Evolutionary conservation across 1,140 invertebrate genomes (phyloP), one percentile per base, ranked within the genome.

Genomic region (Sycophaga agraensis): DNA sequence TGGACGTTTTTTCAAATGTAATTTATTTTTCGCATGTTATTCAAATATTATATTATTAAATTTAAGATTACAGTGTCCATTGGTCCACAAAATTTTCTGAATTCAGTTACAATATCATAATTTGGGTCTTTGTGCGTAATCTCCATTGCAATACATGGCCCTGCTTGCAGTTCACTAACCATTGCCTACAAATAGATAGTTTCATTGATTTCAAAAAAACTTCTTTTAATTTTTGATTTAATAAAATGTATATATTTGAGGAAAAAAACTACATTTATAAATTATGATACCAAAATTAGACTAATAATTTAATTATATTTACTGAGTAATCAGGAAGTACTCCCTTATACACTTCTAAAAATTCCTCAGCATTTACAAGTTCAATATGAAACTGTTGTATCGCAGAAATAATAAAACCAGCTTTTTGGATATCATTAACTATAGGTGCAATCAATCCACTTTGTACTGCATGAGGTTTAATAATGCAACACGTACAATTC

Each of bases 271-370:
- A 31, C 28, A 31, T 6, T 31, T 6, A 31, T 31, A 6, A 31
- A 31, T 31, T 6, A 6, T 31, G 4, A 4, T 6, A 31, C 11
- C 4, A 6, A 31, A 31, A 31, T 11, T 31, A 31, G 4, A 31
- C 11, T 31, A 31, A 6, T 6, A 31, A 31, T 46, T 34, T 14
- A 26, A 16, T 51, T 26, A 26, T 6, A 71, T 73, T 70, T 76
- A 90, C 91, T 71, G 87, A 84, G 77, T 92, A 95, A 72, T 95
- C 91, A 7, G 86, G 84, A 9, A 94, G 83, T 57, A 96, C 88
- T n/a, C 91, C 91, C 78, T 94, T 94, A 75, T 98, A 98, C 14
- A 97, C 88, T 83, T 97, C 94, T 73, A 91, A 88, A 82, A 97
- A 96, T 78, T 96, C 92, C 71, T 92, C 91, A 24, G 91, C 91